phyloP scores from a whole-genome alignment of 2,797 vertebrate species.

The Acipenser oxyrinchus region DNA sequence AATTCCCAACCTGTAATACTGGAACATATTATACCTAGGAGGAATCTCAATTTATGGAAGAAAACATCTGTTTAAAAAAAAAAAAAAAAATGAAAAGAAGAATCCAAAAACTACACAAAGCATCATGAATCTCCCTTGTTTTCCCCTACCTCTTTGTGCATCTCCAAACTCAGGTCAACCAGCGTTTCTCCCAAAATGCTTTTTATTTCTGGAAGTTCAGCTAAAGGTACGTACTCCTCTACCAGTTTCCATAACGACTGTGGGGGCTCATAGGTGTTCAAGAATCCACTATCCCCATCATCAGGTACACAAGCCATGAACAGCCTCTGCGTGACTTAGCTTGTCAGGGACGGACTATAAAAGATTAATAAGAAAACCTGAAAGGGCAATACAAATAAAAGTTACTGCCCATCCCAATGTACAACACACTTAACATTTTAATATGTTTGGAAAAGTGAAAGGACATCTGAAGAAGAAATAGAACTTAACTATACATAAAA shows the following conservation, averaged over 20 bases:
- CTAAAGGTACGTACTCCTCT: slow-evolving; percentile 40
- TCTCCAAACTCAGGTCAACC: slow-evolving; percentile 67
- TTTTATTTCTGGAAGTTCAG: slow-evolving; percentile 61
- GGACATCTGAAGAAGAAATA: no score
- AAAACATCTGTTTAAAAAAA: no score
- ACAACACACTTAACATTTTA: no score
- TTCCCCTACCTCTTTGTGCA: slow-evolving; percentile 64
- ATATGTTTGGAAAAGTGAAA: no score
- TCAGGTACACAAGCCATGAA: slow-evolving; percentile 18
- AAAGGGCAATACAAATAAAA: no score
- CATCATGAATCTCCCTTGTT: background rate
- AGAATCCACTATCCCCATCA: slow-evolving; percentile 17
- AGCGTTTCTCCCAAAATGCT: slow-evolving; percentile 56
- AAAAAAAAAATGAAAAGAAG: background rate
- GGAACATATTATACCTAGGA: no score
- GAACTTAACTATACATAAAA: no score
- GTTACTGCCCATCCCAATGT: no score
- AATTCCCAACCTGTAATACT: no score
- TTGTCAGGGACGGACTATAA: no score
- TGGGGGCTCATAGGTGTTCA: slow-evolving; percentile 36
- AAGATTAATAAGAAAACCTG: no score
- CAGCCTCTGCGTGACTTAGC: background rate
- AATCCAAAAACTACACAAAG: slow-evolving; percentile 1
- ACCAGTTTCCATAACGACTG: slow-evolving; percentile 68
- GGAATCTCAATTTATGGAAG: no score